phyloP scores from a whole-genome alignment of 2,888 invertebrate genomes.

The Melanophora roralis region DNA sequence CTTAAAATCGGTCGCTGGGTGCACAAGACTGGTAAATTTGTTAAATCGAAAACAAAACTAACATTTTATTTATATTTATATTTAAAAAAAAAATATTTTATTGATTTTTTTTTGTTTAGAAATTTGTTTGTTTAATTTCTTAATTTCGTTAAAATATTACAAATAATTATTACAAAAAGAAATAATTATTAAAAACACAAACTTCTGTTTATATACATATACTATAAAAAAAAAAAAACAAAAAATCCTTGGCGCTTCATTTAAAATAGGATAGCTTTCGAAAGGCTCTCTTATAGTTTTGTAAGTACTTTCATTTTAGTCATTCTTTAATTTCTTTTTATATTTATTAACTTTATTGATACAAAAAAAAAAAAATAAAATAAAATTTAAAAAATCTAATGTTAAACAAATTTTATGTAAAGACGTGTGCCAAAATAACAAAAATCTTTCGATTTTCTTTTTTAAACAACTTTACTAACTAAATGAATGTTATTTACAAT shows the following conservation, averaged over 20 bases:
- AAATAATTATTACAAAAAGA: no score
- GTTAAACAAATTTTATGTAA: neutral
- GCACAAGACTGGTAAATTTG: no score
- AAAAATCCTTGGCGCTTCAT: conserved; percentile 77
- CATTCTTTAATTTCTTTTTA: conserved; percentile 61
- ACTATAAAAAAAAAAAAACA: conserved; percentile 69
- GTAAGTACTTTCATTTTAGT: conserved; percentile 77
- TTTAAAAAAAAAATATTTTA: no score
- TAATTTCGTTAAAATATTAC: no score
- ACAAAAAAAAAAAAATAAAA: no score
- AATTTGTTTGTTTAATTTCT: no score
- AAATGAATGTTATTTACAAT: conserved; percentile 14
- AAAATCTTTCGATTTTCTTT: neutral
- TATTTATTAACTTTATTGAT: conserved; percentile 53
- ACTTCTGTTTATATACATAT: conserved; percentile 78
- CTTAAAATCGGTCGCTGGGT: no score
- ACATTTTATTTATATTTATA: no score
- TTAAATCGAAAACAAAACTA: no score
- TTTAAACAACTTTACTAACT: conserved; percentile 20
- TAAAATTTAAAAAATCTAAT: no score
- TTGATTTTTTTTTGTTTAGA: no score
- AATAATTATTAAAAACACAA: neutral
- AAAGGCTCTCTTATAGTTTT: conserved; percentile 78
- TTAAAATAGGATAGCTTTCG: conserved; percentile 78
- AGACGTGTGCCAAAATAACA: neutral